phyloP scores from a whole-genome alignment of 2,888 invertebrate genomes.

The Cremastinae sp. region DNA sequence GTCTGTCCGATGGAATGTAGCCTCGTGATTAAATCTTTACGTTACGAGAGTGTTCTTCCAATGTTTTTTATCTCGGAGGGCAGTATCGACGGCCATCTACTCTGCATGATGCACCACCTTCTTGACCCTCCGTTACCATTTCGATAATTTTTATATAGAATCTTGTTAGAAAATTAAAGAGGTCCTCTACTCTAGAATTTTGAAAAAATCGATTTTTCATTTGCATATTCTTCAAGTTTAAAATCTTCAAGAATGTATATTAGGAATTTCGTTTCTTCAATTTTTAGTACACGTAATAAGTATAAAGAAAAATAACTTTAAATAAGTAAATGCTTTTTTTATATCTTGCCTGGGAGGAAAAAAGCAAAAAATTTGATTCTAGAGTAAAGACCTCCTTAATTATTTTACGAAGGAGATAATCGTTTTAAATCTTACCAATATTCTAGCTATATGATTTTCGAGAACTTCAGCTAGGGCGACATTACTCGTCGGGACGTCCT shows the following conservation, averaged over 20 bases:
- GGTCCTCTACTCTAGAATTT: no score
- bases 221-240: no score
- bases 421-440: constrained; percentile 81
- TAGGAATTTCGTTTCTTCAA: no score
- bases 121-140: constrained; percentile 73
- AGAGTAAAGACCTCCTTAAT: no score
- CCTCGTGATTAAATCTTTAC: constrained; percentile 73
- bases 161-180: constrained; percentile 25
- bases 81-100: constrained; percentile 76
- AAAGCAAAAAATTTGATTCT: no score
- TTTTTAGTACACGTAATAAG: no score
- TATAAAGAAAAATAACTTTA: no score
- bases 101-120: constrained; percentile 72
- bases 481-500: constrained; percentile 75
- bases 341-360: no score
- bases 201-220: no score
- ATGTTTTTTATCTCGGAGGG: constrained; percentile 73
- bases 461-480: constrained; percentile 83
- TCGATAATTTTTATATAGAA: not conserved
- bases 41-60: constrained; percentile 78
- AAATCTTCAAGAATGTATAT: no score
- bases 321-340: no score
- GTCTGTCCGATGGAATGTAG: constrained; percentile 77
- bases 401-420: not conserved
- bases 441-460: constrained; percentile 83